phyloP scores from a whole-genome alignment of 2,888 invertebrate genomes.

The Elysia crispata region DNA sequence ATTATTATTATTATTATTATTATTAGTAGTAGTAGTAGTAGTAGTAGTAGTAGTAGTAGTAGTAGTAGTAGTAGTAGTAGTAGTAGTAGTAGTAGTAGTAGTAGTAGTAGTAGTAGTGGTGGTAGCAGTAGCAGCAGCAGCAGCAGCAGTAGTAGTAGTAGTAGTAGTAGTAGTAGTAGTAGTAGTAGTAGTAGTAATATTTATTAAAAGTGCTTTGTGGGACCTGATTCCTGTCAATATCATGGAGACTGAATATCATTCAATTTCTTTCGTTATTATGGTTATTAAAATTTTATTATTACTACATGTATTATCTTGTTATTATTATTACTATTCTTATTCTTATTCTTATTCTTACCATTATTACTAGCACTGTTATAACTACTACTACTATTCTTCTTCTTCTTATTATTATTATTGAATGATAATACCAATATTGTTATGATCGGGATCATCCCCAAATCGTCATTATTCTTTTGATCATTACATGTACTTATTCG shows the following conservation, averaged over 20 bases:
- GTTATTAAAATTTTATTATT: background rate
- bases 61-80: background rate
- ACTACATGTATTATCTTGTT: too few species aligned
- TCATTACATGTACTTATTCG: too few species aligned
- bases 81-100: background rate
- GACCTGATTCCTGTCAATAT: too few species aligned
- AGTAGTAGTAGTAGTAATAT: background rate
- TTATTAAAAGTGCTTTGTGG: background rate
- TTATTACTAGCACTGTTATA: background rate
- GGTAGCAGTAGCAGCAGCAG: background rate
- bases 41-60: background rate
- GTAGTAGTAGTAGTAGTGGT: background rate
- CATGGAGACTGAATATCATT: too few species aligned
- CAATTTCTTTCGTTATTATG: too few species aligned
- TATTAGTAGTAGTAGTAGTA: background rate
- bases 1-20: background rate
- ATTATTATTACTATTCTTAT: background rate
- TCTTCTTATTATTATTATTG: too few species aligned
- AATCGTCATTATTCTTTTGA: too few species aligned
- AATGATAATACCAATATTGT: too few species aligned
- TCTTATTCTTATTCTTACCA: too few species aligned
- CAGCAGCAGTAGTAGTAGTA: background rate
- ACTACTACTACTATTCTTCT: too few species aligned
- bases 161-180: background rate
- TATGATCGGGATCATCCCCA: background rate